Evolutionary conservation across 2,113 vertebrate species (phyloP).

Genomic region (Aphyosemion australe): DNA sequence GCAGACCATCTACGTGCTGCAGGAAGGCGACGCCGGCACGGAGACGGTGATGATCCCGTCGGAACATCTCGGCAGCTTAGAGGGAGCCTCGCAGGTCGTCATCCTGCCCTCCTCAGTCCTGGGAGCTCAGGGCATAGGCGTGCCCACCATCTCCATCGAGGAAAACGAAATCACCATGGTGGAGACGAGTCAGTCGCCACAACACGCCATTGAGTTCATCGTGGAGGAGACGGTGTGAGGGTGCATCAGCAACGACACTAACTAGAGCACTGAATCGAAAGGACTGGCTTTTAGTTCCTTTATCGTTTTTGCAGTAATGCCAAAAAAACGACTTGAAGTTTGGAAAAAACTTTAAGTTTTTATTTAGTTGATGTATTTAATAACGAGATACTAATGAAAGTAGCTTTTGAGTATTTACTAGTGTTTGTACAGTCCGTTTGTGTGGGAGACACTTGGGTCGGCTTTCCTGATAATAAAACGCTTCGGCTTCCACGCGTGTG

Average conservation of each 20-base stretch:
- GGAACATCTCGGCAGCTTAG: conserved; percentile 55
- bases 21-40: conserved; percentile 55
- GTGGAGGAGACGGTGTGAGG: conserved; percentile 79
- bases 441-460: conserved; percentile 31
- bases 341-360: conserved; percentile 18
- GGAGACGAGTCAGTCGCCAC: conserved; percentile 68
- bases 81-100: conserved; percentile 74
- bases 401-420: conserved; percentile 13
- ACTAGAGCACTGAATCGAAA: not conserved
- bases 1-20: conserved; percentile 80
- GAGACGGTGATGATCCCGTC: conserved; percentile 74
- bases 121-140: conserved; percentile 60
- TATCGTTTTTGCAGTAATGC: conserved; percentile 5
- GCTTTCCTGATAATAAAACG: conserved; percentile 71
- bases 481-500: conserved; percentile 54
- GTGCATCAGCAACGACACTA: not conserved
- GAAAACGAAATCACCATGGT: conserved; percentile 73
- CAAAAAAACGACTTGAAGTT: not conserved
- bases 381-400: conserved; percentile 20
- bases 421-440: conserved; percentile 46
- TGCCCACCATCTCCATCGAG: conserved; percentile 74
- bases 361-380: conserved; percentile 22
- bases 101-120: conserved; percentile 76
- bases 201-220: conserved; percentile 81
- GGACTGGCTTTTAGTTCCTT: conserved; percentile 13